Evolutionary conservation across 2,888 invertebrate genomes (phyloP).

Genomic region (Slavum lentiscoides): DNA sequence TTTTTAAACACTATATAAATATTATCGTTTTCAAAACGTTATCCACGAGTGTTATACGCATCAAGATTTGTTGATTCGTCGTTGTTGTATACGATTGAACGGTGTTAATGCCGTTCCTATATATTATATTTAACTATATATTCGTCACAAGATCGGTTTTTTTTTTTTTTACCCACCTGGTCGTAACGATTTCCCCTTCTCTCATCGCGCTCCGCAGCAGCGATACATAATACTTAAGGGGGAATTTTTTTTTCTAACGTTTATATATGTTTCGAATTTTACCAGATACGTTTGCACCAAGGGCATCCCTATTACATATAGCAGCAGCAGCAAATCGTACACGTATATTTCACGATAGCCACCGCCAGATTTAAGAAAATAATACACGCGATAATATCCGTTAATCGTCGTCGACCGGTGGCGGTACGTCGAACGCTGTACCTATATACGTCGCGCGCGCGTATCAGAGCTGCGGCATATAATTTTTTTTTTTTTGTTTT

Average conservation of each 20-base stretch:
- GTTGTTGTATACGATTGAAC: neutral
- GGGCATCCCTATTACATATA: conserved; percentile 38
- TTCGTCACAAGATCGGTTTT: conserved; percentile 31
- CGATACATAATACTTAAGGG: neutral
- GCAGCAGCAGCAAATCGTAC: neutral
- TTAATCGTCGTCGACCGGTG: no score
- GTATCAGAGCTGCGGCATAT: no score
- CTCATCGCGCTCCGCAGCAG: no score
- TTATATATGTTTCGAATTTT: conserved; percentile 7
- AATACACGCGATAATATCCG: no score
- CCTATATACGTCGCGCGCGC: no score
- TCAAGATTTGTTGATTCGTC: no score
- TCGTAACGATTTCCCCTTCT: conserved; percentile 29
- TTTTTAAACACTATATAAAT: no score
- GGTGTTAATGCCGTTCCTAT: neutral
- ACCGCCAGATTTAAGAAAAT: neutral
- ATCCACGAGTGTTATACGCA: no score
- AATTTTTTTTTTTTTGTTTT: no score
- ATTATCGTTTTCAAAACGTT: no score
- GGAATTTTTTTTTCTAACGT: neutral
- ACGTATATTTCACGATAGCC: neutral
- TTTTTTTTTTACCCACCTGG: neutral
- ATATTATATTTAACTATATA: neutral
- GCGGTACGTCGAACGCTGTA: no score
- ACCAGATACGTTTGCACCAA: conserved; percentile 26